These are phyloP conservation scores for Drosophila bocqueti DNA, from an alignment of 1,140 invertebrate species.

Conservation along the genomic window DNA sequence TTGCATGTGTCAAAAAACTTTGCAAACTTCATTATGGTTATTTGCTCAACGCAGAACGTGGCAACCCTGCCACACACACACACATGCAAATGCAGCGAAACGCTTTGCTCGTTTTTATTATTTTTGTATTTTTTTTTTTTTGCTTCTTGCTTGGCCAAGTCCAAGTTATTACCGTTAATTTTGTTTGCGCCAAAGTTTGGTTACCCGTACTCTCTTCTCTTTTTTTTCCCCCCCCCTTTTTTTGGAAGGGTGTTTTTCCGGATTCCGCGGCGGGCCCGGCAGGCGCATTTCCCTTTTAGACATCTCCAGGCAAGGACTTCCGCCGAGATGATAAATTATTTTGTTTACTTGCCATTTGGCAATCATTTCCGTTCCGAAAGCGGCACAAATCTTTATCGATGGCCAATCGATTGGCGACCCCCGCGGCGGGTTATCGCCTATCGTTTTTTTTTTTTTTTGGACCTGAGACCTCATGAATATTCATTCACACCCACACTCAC, in stretches of 20 bases:
- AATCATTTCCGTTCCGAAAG: slow-evolving; percentile 51
- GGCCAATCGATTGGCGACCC: slow-evolving; percentile 35
- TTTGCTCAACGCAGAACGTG: slow-evolving; percentile 60
- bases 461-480: slow-evolving; percentile 12
- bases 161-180: slow-evolving; percentile 78
- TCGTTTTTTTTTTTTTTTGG: slow-evolving; percentile 25
- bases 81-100: slow-evolving; percentile 68
- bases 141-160: slow-evolving; percentile 54
- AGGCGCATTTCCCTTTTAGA: slow-evolving; percentile 32
- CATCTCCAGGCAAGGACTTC: slow-evolving; percentile 42
- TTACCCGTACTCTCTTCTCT: not conserved
- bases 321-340: slow-evolving; percentile 72
- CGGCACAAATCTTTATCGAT: slow-evolving; percentile 46
- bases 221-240: not conserved
- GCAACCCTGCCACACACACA: slow-evolving; percentile 33
- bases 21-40: slow-evolving; percentile 77
- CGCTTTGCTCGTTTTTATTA: slow-evolving; percentile 17
- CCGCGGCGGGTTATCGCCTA: slow-evolving; percentile 4
- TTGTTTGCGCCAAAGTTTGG: slow-evolving; percentile 74
- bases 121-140: slow-evolving; percentile 5
- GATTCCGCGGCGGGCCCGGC: slow-evolving; percentile 1
- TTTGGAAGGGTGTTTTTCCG: slow-evolving; percentile 15
- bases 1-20: slow-evolving; percentile 78
- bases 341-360: slow-evolving; percentile 68
- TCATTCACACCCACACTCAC: slow-evolving; percentile 1